Base-by-base conservation (phyloP, 2,888 invertebrate genomes). In the Tenthredo scrophulariae region DNA sequence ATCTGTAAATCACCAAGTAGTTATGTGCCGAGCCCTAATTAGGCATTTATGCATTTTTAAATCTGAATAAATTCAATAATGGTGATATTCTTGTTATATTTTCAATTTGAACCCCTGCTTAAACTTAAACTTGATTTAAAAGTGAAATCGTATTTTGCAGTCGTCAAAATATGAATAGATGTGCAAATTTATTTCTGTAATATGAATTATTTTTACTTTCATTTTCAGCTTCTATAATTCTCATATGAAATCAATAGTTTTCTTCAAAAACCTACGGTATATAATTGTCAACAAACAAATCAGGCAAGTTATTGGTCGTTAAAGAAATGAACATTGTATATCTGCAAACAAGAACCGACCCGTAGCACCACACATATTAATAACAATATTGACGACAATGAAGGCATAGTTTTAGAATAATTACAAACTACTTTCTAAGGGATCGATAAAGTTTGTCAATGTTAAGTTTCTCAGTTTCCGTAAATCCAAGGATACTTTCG, bases 401-500 rank as follows among this genome's bases (percentile, higher is more conserved):
- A 83, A 65, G 83, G 83, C 83, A 83, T 67, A 83, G 70, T 83
- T 83, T 83, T 67, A 46, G 70, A 83, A 67, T 83, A 83, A 29
- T 65, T 46, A 62, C 13, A 15, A 86, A 87, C 90, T 90, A 92
- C 87, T 92, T 92, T 88, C 91, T 92, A 85, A 88, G 86, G 15
- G 91, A 89, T 74, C 92, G 88, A 86, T 92, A 91, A 85, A 92
- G 88, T 85, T 96, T 96, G 89, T 96, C 96, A 92, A 98, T 98
- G 91, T 96, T 97, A 88, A 95, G 95, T 93, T 97, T 97, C 93
- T 98, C 98, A 83, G 95, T 95, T 85, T 97, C 96, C n/a, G 96
- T 96, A 93, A 97, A 98, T 85, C 97, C 97, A 89, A 98, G 95
- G 90, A 98, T 98, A 93, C 98, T 98, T 93, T 98, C 97, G 88